Evolutionary conservation across 2,113 vertebrate genomes (phyloP).

Genomic region (Aptenodytes patagonicus): DNA sequence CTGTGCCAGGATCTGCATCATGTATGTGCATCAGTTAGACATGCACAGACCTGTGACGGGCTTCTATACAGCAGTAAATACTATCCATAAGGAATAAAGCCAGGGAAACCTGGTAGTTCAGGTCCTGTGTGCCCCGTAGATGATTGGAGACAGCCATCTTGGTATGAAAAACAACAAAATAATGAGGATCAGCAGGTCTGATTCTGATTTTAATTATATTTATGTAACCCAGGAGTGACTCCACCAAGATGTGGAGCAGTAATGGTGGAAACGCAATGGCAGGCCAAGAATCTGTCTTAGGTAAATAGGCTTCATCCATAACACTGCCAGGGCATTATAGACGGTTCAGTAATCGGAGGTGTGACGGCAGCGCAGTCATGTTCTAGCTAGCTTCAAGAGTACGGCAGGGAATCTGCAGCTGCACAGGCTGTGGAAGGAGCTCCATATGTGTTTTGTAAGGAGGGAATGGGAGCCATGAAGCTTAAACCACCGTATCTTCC

Average conservation of each 20-base stretch:
- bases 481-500: background rate
- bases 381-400: constrained; percentile 14
- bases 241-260: constrained; percentile 15
- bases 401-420: constrained; percentile 8
- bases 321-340: background rate
- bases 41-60: constrained; percentile 1
- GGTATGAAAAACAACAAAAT: constrained; percentile 36
- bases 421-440: background rate
- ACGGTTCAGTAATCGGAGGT: background rate
- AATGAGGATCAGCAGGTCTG: constrained; percentile 46
- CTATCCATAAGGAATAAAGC: background rate
- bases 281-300: constrained; percentile 44
- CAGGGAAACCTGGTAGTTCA: background rate
- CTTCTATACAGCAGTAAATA: background rate
- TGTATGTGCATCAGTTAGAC: background rate
- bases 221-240: constrained; percentile 46
- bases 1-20: constrained; percentile 10
- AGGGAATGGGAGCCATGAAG: background rate
- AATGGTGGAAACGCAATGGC: background rate
- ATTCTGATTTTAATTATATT: constrained; percentile 55
- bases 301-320: background rate
- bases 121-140: background rate
- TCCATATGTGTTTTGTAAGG: background rate
- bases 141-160: background rate
- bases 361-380: background rate